Base-by-base conservation (phyloP, 37 sponge, comb jelly and placozoan species). In the Cladorhizidae sp. region DNA sequence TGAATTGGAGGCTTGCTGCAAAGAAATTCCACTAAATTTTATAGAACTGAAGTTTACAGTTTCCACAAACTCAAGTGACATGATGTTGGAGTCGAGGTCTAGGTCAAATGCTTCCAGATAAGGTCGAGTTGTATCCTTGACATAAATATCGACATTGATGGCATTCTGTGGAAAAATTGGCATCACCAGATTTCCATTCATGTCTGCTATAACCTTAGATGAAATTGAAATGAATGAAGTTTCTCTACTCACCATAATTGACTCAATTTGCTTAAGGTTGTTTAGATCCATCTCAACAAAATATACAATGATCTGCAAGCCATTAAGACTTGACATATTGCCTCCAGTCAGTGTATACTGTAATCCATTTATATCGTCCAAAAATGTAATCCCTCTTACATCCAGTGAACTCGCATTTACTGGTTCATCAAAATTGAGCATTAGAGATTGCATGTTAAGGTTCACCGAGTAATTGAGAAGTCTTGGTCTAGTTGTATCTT, bases 371-470 rank as follows among this genome's bases (percentile, higher is more conserved):
- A 40, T 74, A 22, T 26, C 33, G 35, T 76, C 40, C 3, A 90
- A 75, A 12, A 96, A 83, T 20, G 85, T 87, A 25, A 92, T 70
- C 5, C 88, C 85, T 25, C 88, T 83, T 25, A 86, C 71, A 49
- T 86, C 77, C 32, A 92, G 42, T 21, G 86, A 70, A 1, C 90
- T 67, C 0, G 81, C 80, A 77, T 90, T 83, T 67, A 96, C 91
- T 18, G 91, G 90, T 51, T 96, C 96, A 85, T 92, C 86, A 81
- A 93, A 96, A 49, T 77, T 87, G 56, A 96, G 72, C n/a, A 80
- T 81, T 15, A 96, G 74, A 40, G 67, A 75, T 45, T 80, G 88
- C 9, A 38, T 11, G 41, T 86, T 92, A 8, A 96, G 75, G 62
- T 96, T 85, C 7, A 80, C 78, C 0, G 76, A 69, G 42, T 93